Conservation (phyloP, 1,140 invertebrate genomes). For the Himalopsyche phryganea region DNA sequence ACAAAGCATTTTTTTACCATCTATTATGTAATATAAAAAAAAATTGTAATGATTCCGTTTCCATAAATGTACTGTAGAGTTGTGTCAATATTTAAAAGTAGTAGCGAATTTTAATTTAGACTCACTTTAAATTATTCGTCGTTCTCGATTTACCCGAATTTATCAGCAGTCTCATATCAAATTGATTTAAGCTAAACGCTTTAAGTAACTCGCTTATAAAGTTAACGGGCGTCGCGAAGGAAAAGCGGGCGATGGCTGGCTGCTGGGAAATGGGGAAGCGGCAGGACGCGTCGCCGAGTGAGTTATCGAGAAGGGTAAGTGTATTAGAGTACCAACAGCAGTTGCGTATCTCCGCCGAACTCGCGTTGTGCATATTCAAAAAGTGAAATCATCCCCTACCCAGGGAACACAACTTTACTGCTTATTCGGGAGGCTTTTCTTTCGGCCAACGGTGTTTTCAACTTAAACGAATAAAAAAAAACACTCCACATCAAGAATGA, state of each 20-base stretch:
- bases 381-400: conserved; percentile 32
- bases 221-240: conserved; percentile 19
- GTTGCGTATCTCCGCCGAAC: conserved; percentile 6
- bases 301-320: conserved; percentile 31
- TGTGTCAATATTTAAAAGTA: no score
- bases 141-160: conserved; percentile 13
- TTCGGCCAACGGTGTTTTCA: background rate
- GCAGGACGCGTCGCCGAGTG: conserved; percentile 14
- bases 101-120: no score
- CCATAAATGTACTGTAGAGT: no score
- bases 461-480: background rate
- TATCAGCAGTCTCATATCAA: conserved; percentile 25
- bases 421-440: no score
- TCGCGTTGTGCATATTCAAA: conserved; percentile 35
- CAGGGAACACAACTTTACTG: no score
- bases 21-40: no score
- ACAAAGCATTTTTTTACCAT: no score
- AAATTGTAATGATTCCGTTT: no score
- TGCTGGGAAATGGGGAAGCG: background rate
- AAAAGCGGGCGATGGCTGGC: background rate
- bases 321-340: conserved; percentile 27
- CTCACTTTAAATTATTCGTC: no score
- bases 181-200: conserved; percentile 34
- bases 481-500: no score
- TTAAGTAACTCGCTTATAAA: conserved; percentile 31